Base-by-base conservation (phyloP, 2,113 vertebrate species). In the Oncorhynchus masou region DNA sequence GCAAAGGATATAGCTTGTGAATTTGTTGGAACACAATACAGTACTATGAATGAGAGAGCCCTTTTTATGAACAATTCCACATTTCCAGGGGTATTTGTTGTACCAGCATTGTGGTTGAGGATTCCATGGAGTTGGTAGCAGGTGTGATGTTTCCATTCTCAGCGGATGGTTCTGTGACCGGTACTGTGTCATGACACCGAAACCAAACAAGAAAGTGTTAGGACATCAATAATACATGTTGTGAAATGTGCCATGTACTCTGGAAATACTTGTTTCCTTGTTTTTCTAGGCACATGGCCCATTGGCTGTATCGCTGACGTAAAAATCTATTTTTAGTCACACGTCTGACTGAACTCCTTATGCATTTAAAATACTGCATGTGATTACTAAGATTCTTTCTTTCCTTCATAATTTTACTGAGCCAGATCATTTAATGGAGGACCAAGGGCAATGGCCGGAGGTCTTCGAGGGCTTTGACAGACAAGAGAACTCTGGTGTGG, bases 351-450 rank as follows among this genome's bases (percentile, higher is more conserved):
- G 59, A 27, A 71, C 4, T 19, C 9, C 69, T 71, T n/a, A 71
- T 3, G 13, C n/a, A 31, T 70, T 57, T 5, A 20, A 57, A 20
- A 5, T 57, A 16, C 16, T 57, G 54, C 54, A 16, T 57, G 16
- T 16, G 13, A 57, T 57, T 57, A 57, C 54, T 57, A 16, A 20
- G 39, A 11, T 20, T 20, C 1, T 15, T 16, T 15, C 39, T 45
- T 20, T 20, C 54, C 13, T 20, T 15, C 54, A 19, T 15, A 0
- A 8, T 45, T 45, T 11, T 45, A 11, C 11, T 66, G 22, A 49
- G 51, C 22, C 70, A 86, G 86, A 39, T 82, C 60, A 73, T 81
- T 77, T 84, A 80, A 94, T 92, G 92, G 91, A 92, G 84, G 90
- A 90, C 74, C 86, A 80, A n/a, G 88, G 84, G 20, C 60, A 83